A percentile compares a stretch with the other conserved stretches of the same genome.
These are phyloP conservation scores for Standfussiana lucernea DNA, from an alignment of 2,888 invertebrate species.

Conservation along the genomic window DNA sequence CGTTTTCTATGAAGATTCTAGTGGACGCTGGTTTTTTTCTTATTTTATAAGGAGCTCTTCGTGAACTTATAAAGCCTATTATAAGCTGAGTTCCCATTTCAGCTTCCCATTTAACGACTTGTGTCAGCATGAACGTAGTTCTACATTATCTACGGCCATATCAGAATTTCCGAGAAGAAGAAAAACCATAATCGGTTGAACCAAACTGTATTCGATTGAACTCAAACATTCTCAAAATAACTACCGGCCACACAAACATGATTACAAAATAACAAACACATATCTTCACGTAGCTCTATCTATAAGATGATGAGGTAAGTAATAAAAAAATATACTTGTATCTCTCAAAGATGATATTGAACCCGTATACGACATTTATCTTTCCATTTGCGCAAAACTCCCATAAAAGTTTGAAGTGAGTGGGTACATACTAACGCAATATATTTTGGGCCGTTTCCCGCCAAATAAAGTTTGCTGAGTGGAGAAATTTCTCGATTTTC, in stretches of 20 bases:
- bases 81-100: no score
- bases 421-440: slow-evolving; percentile 46
- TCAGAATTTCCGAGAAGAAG: background rate
- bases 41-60: background rate
- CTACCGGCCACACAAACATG: background rate
- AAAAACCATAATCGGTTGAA: background rate
- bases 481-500: slow-evolving; percentile 19
- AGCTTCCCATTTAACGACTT: background rate
- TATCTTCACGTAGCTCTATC: background rate
- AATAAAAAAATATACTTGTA: slow-evolving; percentile 35
- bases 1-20: slow-evolving; percentile 18
- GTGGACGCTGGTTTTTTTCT: background rate
- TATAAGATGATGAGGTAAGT: slow-evolving; percentile 25
- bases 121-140: background rate
- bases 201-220: background rate
- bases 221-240: background rate
- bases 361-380: slow-evolving; percentile 48
- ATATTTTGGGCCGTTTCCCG: slow-evolving; percentile 44
- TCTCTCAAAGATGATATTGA: slow-evolving; percentile 41
- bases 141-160: background rate
- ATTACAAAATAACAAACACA: slow-evolving; percentile 17
- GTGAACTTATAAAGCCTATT: background rate
- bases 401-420: slow-evolving; percentile 53
- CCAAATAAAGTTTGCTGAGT: slow-evolving; percentile 51
- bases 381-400: slow-evolving; percentile 53